A percentile compares a stretch with the other conserved stretches of the same genome.
Evolutionary conservation across 1,140 invertebrate species (phyloP).

Genomic region (Halictus rubicundus): DNA sequence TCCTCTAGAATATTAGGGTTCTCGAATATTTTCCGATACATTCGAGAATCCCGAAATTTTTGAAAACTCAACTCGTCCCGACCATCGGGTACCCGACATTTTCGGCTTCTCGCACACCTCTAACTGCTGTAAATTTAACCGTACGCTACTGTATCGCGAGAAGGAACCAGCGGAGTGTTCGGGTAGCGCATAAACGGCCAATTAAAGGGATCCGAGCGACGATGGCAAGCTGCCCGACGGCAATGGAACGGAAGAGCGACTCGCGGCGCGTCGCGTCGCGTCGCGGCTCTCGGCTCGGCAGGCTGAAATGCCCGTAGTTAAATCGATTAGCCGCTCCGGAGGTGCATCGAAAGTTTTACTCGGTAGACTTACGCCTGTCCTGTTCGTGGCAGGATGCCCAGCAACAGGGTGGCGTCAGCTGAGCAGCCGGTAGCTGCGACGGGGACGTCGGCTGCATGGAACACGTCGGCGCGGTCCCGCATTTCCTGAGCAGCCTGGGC

Average conservation of each 20-base stretch:
- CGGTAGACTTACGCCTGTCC: slow-evolving; percentile 73
- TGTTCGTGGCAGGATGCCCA: slow-evolving; percentile 77
- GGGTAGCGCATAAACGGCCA: not conserved
- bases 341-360: not conserved
- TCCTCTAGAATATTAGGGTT: no score
- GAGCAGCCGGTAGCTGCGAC: slow-evolving; percentile 65
- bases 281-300: no score
- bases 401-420: slow-evolving; percentile 70
- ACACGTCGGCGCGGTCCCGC: slow-evolving; percentile 59
- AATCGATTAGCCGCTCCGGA: slow-evolving; percentile 12
- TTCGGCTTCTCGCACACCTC: no score
- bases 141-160: no score
- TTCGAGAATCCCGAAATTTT: no score
- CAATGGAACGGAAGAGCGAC: slow-evolving; percentile 14
- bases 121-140: no score
- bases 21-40: no score
- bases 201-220: not conserved
- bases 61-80: no score
- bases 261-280: no score
- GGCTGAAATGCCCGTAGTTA: slow-evolving; percentile 5
- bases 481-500: slow-evolving; percentile 74
- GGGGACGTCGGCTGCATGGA: slow-evolving; percentile 62
- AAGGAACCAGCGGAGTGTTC: no score
- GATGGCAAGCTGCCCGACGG: slow-evolving; percentile 32
- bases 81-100: no score